These are phyloP conservation scores for Stratiolaelaps scimitus DNA, from an alignment of 1,140 invertebrate species.

Conservation along the genomic window DNA sequence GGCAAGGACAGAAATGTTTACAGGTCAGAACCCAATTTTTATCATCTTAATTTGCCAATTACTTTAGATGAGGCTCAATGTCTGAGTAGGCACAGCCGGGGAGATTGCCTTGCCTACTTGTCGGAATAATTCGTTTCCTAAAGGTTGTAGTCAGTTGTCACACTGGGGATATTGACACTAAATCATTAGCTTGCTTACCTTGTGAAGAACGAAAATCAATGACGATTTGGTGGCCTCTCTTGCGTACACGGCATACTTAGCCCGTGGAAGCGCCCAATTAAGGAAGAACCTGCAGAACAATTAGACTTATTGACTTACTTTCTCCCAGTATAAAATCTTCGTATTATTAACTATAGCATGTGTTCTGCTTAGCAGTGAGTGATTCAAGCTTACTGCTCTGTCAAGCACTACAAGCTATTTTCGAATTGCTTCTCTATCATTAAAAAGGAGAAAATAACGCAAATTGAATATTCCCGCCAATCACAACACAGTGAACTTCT, in stretches of 20 bases:
- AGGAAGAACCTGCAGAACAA: neutral
- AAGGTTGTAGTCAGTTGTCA: too few species aligned
- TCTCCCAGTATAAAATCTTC: too few species aligned
- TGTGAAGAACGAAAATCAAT: neutral
- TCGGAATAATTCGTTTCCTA: neutral
- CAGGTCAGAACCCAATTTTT: neutral
- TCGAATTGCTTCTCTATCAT: too few species aligned
- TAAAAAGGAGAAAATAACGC: too few species aligned
- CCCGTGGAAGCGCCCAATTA: neutral
- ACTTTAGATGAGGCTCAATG: neutral
- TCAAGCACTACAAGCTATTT: too few species aligned
- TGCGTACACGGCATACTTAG: slow-evolving; percentile 1
- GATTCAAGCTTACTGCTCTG: too few species aligned
- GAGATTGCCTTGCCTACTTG: neutral
- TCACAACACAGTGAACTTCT: too few species aligned
- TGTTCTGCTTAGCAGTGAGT: too few species aligned
- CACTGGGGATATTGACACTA: too few species aligned
- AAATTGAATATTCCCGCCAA: too few species aligned
- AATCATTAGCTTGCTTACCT: neutral
- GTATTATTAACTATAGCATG: too few species aligned
- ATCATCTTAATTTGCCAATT: neutral
- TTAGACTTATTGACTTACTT: too few species aligned
- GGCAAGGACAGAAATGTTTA: neutral
- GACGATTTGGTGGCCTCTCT: slow-evolving; percentile 13
- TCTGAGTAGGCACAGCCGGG: neutral